Base-by-base conservation (phyloP, 2,113 vertebrate species). In the Pteropus alecto region DNA sequence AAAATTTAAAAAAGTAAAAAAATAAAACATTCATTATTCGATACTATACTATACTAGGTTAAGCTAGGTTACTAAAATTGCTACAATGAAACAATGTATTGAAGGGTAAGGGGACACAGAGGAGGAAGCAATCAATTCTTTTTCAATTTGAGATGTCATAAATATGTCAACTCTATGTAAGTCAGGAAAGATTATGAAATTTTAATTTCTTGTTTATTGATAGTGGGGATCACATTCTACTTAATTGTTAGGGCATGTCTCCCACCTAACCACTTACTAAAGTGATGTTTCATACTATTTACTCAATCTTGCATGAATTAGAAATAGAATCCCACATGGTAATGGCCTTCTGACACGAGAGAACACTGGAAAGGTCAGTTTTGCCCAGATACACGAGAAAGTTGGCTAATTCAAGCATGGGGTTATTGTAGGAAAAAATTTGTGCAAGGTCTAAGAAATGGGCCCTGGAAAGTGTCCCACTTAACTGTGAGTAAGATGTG, bases 251-350 rank as follows among this genome's bases (percentile, higher is more conserved):
- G 68, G 33, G 38, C 73, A 90, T 71, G 22, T 77, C 51, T 70
- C 58, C 33, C 71, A 74, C 24, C 33, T 77, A 93, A 85, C 6
- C 51, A 88, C 63, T 85, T 41, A 74, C 12, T 74, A 22, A 90
- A 74, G 35, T 65, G 16, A 60, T 33, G 7, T 70, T 96, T 92
- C 65, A 43, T 35, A 89, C 35, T 95, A 86, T 56, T 89, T 68
- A 88, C 65, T 91, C 51, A 65, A 90, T 87, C 76, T 56, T 60
- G 70, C 58, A 41, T 76, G 48, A 81, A 48, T 88, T 86, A 78
- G 65, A 88, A 97, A 79, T 13, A 95, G 71, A 94, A 87, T 77
- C 16, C 22, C 54, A 60, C 94, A 85, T 18, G 41, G 41, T 90
- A 87, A 87, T 58, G 9, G 74, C 43, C 30, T 82, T 46, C 56